Base-by-base conservation (phyloP, 2,797 vertebrate species). In the Urocyon cinereoargenteus region DNA sequence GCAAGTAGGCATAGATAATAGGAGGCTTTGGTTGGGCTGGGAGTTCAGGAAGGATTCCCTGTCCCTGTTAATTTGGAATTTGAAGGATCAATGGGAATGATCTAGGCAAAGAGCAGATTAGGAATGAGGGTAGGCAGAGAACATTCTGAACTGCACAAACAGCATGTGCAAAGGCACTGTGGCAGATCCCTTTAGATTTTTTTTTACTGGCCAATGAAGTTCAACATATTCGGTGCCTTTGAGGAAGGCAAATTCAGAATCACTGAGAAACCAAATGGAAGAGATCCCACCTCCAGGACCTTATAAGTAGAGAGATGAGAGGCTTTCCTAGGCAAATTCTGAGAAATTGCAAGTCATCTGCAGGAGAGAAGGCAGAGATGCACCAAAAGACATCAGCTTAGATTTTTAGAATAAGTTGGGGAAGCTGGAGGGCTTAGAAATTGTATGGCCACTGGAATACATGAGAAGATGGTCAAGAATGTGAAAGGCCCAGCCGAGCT, bases 191-290 rank as follows among this genome's bases (percentile, higher is more conserved):
- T 91, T 87, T 83, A 78, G 94, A 62, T 13, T 85, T 12, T 45
- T 8, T 45, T 34, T 12, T 95, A 12, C 40, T 88, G 62, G 34
- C 24, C 62, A 36, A 21, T 15, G 8, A 83, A 34, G 77, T 87
- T 57, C 28, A 77, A 1, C 45, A 21, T 70, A 31, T 64, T 68
- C 31, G 51, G 9, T 73, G 26, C 49, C 49, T 18, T 62, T 70
- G 40, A 97, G 55, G n/a, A 91, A 78, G 51, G 72, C 85, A 36
- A 55, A 10, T 89, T 86, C 22, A 89, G n/a, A 85, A 81, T 86
- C 64, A 73, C 22, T 55, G 40, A 78, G 62, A 75, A n/a, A 55
- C 45, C 70, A 90, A 59, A 55, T 75, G 68, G 51, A 6, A 75
- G 61, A 64, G 13, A 16, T 66, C 28, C n/a, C 66, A 40, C 53